Percentiles rank a stretch among this genome's conserved stretches.
Evolutionary conservation across 2,888 invertebrate species (phyloP).

Genomic region (Chromoteleia sp.): DNA sequence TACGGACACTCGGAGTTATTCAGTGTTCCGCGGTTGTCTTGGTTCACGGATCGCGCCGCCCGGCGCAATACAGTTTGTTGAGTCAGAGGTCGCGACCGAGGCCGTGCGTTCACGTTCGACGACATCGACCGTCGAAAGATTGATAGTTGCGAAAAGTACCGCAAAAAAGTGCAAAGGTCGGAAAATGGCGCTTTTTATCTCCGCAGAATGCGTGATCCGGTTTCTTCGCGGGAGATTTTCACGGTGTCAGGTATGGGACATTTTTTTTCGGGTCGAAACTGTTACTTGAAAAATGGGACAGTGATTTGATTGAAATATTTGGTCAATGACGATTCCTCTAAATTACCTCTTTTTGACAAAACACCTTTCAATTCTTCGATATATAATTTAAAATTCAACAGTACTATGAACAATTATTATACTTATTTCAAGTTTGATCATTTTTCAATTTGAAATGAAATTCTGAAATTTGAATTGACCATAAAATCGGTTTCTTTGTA

Average conservation of each 20-base stretch:
- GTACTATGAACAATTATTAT: too few species aligned
- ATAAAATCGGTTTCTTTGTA: too few species aligned
- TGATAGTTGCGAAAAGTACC: conserved; percentile 45
- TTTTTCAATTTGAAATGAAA: too few species aligned
- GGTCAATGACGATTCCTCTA: background rate
- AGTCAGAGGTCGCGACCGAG: conserved; percentile 53
- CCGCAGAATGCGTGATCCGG: conserved; percentile 16
- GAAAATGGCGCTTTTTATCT: conserved; percentile 51
- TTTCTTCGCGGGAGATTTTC: conserved; percentile 14
- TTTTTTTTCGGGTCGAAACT: conserved; percentile 8
- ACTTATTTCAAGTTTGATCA: too few species aligned
- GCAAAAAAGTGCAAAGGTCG: conserved; percentile 45
- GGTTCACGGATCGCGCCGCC: conserved; percentile 11
- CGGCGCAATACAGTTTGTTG: conserved; percentile 49
- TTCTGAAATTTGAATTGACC: too few species aligned
- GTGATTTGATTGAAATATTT: conserved; percentile 45
- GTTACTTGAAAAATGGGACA: conserved; percentile 21
- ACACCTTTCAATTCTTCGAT: too few species aligned
- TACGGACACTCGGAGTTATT: background rate
- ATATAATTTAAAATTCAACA: too few species aligned
- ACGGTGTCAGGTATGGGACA: conserved; percentile 7
- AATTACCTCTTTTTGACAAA: background rate
- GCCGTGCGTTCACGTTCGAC: conserved; percentile 30
- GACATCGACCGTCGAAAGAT: conserved; percentile 63
- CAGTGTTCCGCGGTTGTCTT: conserved; percentile 31